Base-by-base conservation (phyloP, 2,797 vertebrate genomes). In the Lerista edwardsae region DNA sequence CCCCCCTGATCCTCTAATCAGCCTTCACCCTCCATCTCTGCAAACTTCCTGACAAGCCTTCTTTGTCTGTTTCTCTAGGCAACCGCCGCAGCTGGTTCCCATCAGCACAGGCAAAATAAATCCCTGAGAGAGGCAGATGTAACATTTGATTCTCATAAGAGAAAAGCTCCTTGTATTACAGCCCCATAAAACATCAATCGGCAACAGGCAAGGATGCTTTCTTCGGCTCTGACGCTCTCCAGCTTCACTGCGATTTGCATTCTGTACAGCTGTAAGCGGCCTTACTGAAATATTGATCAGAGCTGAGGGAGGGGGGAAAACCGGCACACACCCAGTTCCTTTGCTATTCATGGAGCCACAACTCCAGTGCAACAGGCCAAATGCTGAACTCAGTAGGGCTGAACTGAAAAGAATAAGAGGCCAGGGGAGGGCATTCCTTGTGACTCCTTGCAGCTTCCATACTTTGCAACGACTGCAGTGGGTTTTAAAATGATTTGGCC, bases 71-170 rank as follows among this genome's bases (percentile, higher is more conserved):
- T 93, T 83, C 86, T 85, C 84, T 64, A 88, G 89, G 84, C 88
- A 91, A 82, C 23, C 36, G 81, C 78, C 79, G 83, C 88, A 88
- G 78, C 68, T 90, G 81, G 75, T 86, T 91, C 90, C 92, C 90
- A 89, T 68, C 86, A 84, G 87, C 86, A 89, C 83, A 47, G 76
- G 84, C 71, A 90, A 91, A 92, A 90, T 86, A 90, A 91, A 93
- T 75, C 82, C 78, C 76, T 14, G n/a, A 80, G 92, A 92, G 88
- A 91, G 78, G 25, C 75, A 82, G 47, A 87, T 84, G 77, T 90
- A 91, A 83, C 85, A 31, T 89, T 91, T 90, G 81, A 91, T 88
- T 91, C 71, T 90, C 86, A 34, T 75, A 84, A 89, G 76, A 23
- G 44, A 90, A 87, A 89, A 89, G 36, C 59, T 87, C 86, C 83